These are phyloP conservation scores for Callipepla squamata DNA, from an alignment of 2,113 vertebrate genomes.

Conservation along the genomic window DNA sequence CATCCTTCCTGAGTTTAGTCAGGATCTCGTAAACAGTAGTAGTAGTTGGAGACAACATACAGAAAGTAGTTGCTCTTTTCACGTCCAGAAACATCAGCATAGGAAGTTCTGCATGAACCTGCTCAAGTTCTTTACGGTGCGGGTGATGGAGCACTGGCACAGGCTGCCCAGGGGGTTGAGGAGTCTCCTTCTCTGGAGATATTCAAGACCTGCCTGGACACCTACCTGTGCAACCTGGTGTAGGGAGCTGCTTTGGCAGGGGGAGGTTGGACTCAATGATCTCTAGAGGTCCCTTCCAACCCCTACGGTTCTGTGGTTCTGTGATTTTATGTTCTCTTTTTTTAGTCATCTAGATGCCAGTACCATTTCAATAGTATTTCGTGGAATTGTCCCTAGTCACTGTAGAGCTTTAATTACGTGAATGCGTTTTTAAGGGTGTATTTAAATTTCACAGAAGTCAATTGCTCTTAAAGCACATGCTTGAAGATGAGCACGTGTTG, in stretches of 20 bases:
- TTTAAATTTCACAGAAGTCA: slow-evolving; percentile 6
- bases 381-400: neutral
- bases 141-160: too few relatives aligned
- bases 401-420: neutral
- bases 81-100: too few relatives aligned
- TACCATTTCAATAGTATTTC: neutral
- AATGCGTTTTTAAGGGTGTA: neutral
- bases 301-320: too few relatives aligned
- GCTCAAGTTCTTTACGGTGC: too few relatives aligned
- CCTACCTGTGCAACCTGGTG: too few relatives aligned
- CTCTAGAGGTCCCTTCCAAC: too few relatives aligned
- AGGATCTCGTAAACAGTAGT: neutral
- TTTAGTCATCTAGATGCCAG: neutral
- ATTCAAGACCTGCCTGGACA: too few relatives aligned
- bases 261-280: too few relatives aligned
- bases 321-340: neutral
- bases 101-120: too few relatives aligned
- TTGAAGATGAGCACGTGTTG: neutral
- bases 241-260: too few relatives aligned
- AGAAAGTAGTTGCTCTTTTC: neutral
- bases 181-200: too few relatives aligned
- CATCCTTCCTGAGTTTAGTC: neutral
- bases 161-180: too few relatives aligned
- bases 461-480: neutral
- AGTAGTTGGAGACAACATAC: neutral